Evolutionary conservation across 2,113 vertebrate genomes (phyloP), one percentile per base, ranked within the genome.

Genomic region (Chunga burmeisteri): DNA sequence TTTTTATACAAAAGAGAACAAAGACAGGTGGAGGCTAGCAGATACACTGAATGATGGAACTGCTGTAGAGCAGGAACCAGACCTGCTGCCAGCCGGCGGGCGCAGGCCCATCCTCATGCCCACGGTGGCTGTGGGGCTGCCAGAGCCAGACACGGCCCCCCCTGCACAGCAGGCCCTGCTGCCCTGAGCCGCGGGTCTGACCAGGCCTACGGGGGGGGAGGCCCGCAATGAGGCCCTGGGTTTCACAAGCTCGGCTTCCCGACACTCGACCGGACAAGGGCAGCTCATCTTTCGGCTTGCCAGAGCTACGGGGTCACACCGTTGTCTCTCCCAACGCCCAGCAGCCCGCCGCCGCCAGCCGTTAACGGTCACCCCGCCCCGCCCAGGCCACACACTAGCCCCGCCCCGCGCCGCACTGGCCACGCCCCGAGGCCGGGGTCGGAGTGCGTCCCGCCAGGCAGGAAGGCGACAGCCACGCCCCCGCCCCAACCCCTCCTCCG

Each of bases 61-160:
- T 1, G 15, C n/a, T 11, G 29, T 4, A 3, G 21, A 3, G 30
- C 53, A 4, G 10, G 10, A 2, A n/a, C 13, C 15, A 2, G 21
- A 5, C 1, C 20, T 3, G 32, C 49, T 15, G 65, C 36, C 3
- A 3, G 32, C 22, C 11, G 6, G 15, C 10, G 46, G 34, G 9
- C 4, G 12, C 20, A 3, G 46, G 13, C 49, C 21, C 29, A 10
- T 1, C 38, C 18, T 59, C 38, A 1, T 1, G 17, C 23, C 26
- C n/a, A 4, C 3, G 9, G 53, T 1, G 18, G 23, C 27, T 8
- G 38, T 2, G 36, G 27, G 34, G 53, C 53, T n/a, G 32, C 4
- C 42, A 1, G 34, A 6, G 15, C 22, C 5, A 16, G 10, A 9
- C 8, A 2, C 27, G 6, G 21, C 7, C 27, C 19, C 3, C 63